Evolutionary conservation across 2,113 vertebrate genomes (phyloP).

Genomic region (Microcebus lehilahytsara): DNA sequence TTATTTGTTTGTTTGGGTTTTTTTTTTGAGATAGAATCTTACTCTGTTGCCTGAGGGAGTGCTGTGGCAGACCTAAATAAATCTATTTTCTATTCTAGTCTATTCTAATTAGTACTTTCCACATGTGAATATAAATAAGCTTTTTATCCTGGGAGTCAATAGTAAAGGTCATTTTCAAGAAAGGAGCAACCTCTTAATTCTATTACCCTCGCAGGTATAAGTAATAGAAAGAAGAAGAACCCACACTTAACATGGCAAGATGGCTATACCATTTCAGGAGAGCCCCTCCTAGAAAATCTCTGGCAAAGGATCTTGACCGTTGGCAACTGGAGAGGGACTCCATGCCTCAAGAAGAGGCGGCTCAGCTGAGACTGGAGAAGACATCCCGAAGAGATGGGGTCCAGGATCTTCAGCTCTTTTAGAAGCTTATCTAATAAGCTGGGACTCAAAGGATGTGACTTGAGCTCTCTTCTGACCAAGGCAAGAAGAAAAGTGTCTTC

Average conservation of each 20-base stretch:
- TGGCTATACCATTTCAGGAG: constrained; percentile 75
- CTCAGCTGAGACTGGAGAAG: constrained; percentile 74
- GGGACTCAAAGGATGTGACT: constrained; percentile 32
- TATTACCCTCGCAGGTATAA: not conserved
- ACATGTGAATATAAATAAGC: not conserved
- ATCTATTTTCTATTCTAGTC: not conserved
- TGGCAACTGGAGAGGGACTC: constrained; percentile 77
- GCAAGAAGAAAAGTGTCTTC: constrained; percentile 65
- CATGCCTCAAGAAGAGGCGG: constrained; percentile 69
- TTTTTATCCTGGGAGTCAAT: not conserved
- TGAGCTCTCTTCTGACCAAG: constrained; percentile 63
- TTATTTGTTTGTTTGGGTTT: too few species aligned
- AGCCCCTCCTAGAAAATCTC: constrained; percentile 59
- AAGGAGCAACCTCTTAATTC: not conserved
- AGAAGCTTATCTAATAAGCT: constrained; percentile 65
- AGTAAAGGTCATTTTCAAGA: not conserved
- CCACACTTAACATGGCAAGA: not conserved
- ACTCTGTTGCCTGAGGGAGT: too few species aligned
- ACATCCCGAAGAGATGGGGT: constrained; percentile 53
- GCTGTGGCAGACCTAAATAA: not conserved
- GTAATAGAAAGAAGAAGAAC: not conserved
- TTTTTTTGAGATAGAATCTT: too few species aligned
- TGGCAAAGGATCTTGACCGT: constrained; percentile 79
- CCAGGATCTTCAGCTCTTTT: constrained; percentile 57
- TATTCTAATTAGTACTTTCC: constrained; percentile 17